These are phyloP conservation scores for Philopotamus ludificatus DNA, from an alignment of 1,140 invertebrate genomes.

Conservation along the genomic window DNA sequence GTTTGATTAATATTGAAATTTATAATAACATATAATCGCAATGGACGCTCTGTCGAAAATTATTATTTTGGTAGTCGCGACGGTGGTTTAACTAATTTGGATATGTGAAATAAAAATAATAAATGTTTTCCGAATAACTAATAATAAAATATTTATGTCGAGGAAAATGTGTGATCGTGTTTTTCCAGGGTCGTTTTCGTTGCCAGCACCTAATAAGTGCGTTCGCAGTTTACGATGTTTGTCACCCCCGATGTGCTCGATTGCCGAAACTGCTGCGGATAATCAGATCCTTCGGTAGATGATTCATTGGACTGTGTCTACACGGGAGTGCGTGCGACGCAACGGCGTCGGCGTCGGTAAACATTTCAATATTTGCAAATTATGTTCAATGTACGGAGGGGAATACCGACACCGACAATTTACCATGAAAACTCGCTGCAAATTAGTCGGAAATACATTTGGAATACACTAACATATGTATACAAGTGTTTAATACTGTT, in stretches of 20 bases:
- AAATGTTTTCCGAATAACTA: neutral
- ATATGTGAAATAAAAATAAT: no score
- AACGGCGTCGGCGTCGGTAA: neutral
- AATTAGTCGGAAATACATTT: no score
- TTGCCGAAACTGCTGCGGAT: neutral
- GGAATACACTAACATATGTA: no score
- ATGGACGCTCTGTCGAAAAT: neutral
- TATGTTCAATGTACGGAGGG: no score
- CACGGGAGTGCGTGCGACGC: no score
- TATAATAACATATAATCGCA: neutral
- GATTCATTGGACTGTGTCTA: no score
- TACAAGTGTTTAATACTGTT: no score
- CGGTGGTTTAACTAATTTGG: no score
- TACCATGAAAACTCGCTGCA: no score
- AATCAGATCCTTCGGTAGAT: constrained; percentile 1
- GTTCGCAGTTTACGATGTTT: constrained; percentile 17
- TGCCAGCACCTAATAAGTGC: neutral
- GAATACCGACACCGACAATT: no score
- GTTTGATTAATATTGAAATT: neutral
- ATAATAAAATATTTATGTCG: neutral
- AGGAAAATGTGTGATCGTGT: neutral
- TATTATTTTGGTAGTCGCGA: neutral
- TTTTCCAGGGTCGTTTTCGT: neutral
- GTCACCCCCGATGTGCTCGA: constrained; percentile 1
- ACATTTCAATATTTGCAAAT: no score